Evolutionary conservation across 1,140 invertebrate species (phyloP), one percentile per base, ranked within the genome.

Genomic region (Polyergus mexicanus): DNA sequence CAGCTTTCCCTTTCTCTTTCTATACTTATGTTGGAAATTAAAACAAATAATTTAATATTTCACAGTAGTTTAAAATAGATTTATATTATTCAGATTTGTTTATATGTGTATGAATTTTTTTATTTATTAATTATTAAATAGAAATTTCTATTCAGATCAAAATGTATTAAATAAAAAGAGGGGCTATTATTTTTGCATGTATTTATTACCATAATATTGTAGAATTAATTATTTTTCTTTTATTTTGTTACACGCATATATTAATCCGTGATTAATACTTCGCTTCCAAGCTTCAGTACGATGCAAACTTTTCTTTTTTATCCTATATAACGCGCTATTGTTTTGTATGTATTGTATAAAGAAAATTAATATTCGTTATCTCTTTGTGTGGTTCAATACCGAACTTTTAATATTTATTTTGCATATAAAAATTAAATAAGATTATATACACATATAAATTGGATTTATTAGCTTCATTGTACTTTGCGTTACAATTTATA

Each of bases 331-430:
- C 35, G 38, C 16, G 25, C 2, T 77, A 47, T 47, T 44, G 28
- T 77, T 77, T 77, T 47, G 19, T 7, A 6, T 16, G 25, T 25
- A 54, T 68, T 16, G 25, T 25, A 54, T 68, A 25, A 47, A 38
- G 28, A 41, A 44, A 65, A 77, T 80, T 80, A 80, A 80, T 80
- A 80, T 80, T 80, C 22, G 8, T 65, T 38, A 38, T 69, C 32
- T 16, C 63, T 80, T 80, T 80, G 63, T 47, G 3, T 51, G 4
- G 16, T 56, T 68, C 10, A 22, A 38, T 56, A 25, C 4, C 13
- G 28, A 80, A 69, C 32, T 69, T 54, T 68, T 25, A 80, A 69
- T 54, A 51, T 51, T 54, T 54, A 54, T 68, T 80, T 54, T 69
- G 13, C 32, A 68, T 69, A 51, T 19, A 19, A 38, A 69, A 56